Evolutionary conservation across 2,797 vertebrate species (phyloP).

Genomic region (Rhabdomys pumilio): DNA sequence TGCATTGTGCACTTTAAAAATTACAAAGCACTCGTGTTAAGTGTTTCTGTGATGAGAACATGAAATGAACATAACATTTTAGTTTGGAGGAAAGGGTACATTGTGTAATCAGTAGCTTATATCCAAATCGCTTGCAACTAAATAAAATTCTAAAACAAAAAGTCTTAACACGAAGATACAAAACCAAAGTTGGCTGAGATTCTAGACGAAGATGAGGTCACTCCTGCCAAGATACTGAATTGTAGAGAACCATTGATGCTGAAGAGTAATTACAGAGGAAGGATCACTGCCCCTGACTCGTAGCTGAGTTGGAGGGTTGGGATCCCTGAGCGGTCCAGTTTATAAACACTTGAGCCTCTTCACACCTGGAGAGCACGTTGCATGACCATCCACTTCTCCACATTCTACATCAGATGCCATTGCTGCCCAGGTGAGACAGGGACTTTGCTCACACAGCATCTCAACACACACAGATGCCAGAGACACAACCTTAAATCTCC

Average conservation of each 20-base stretch:
- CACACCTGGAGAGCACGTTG: background rate
- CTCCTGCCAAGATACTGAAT: background rate
- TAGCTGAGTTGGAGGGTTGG: background rate
- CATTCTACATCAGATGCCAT: background rate
- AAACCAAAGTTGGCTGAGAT: background rate
- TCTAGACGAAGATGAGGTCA: background rate
- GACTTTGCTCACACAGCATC: background rate
- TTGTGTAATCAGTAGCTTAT: background rate
- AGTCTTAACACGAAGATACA: background rate
- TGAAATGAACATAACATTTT: conserved; percentile 3
- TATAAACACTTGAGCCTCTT: background rate
- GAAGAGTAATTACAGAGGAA: too few relatives aligned
- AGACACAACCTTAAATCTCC: background rate
- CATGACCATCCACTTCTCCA: background rate
- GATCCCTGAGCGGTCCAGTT: too few relatives aligned
- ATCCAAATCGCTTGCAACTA: background rate
- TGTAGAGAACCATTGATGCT: too few relatives aligned
- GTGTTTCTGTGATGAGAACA: background rate
- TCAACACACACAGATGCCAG: background rate
- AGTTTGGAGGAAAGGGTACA: background rate
- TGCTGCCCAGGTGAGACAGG: background rate
- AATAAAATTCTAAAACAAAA: conserved; percentile 2
- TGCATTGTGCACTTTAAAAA: background rate
- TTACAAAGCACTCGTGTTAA: background rate
- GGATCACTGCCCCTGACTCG: background rate